phyloP scores from a whole-genome alignment of 2,888 invertebrate genomes.

The Dyspetes luteomarginatus region DNA sequence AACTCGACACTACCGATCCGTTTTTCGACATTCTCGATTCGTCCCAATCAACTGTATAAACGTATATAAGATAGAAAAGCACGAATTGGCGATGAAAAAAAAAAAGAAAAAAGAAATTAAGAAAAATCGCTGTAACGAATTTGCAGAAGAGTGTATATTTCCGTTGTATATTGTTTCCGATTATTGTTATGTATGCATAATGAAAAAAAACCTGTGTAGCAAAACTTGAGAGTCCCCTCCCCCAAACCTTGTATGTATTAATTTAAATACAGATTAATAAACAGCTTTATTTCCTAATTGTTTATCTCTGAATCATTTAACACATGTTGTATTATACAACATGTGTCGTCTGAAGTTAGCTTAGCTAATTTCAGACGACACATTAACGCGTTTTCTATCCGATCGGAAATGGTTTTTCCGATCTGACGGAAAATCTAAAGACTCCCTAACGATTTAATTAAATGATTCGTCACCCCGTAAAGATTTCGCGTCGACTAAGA shows the following conservation, averaged over 20 bases:
- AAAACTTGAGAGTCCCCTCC: constrained; percentile 67
- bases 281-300: constrained; percentile 74
- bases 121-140: constrained; percentile 45
- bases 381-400: too few species aligned
- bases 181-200: constrained; percentile 76
- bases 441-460: too few species aligned
- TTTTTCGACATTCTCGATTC: constrained; percentile 16
- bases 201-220: constrained; percentile 69
- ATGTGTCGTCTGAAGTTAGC: too few species aligned
- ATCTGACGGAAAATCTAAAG: too few species aligned
- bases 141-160: constrained; percentile 66
- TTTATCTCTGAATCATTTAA: background rate
- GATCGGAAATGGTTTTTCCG: too few species aligned
- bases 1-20: background rate
- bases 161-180: constrained; percentile 78
- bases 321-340: too few species aligned
- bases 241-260: constrained; percentile 73
- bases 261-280: constrained; percentile 77
- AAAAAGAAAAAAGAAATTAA: too few species aligned
- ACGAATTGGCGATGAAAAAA: constrained; percentile 22
- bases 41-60: constrained; percentile 54
- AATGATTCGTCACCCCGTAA: too few species aligned
- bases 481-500: too few species aligned
- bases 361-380: too few species aligned
- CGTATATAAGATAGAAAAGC: constrained; percentile 13